A percentile compares a stretch with the other conserved stretches of the same genome.
These are phyloP conservation scores for Prenolepis imparis DNA, from an alignment of 2,888 invertebrate genomes.

Conservation along the genomic window DNA sequence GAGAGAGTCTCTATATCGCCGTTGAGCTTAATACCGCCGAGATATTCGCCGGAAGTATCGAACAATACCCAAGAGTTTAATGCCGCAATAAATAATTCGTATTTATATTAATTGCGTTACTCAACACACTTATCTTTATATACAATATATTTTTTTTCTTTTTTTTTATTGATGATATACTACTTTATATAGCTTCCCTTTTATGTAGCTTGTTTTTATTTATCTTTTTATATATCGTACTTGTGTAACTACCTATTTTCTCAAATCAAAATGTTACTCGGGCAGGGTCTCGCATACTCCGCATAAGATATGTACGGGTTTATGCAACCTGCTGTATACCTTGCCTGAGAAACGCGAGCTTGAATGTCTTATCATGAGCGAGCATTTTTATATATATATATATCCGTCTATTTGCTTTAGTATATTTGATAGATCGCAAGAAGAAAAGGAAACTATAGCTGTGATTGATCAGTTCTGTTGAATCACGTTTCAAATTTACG, in stretches of 20 bases:
- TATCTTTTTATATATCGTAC: constrained; percentile 51
- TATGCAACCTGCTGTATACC: background rate
- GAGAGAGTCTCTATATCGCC: constrained; percentile 58
- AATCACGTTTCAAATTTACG: background rate
- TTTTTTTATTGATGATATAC: constrained; percentile 31
- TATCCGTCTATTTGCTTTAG: constrained; percentile 59
- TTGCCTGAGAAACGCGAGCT: background rate
- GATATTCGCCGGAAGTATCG: constrained; percentile 46
- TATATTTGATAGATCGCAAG: constrained; percentile 53
- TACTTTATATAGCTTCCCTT: constrained; percentile 27
- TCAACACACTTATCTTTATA: constrained; percentile 61
- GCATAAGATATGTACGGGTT: background rate
- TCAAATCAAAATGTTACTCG: constrained; percentile 22
- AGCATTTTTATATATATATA: no score
- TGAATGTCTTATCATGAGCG: constrained; percentile 29
- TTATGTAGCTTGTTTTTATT: constrained; percentile 53
- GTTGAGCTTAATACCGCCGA: constrained; percentile 51
- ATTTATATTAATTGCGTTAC: constrained; percentile 58
- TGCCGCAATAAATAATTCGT: constrained; percentile 26
- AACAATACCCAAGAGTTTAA: constrained; percentile 40
- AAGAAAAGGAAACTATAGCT: constrained; percentile 38
- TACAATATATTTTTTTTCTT: background rate
- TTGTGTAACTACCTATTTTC: constrained; percentile 65
- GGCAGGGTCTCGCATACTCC: background rate
- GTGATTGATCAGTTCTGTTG: constrained; percentile 61